These are phyloP conservation scores for Diuraphis noxia DNA, from an alignment of 1,140 invertebrate genomes.

Conservation along the genomic window DNA sequence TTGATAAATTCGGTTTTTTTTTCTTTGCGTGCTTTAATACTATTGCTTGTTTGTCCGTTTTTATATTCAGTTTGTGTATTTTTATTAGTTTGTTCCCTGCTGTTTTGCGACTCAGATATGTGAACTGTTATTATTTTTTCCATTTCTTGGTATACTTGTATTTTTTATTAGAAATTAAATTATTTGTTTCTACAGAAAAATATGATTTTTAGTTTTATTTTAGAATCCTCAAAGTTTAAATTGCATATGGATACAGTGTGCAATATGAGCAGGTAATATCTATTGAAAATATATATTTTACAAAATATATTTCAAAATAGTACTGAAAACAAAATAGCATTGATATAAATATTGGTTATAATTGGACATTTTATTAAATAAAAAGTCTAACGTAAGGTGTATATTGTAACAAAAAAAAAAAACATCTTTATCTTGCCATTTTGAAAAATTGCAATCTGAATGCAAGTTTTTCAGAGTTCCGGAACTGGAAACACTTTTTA, in stretches of 20 bases:
- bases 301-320: background rate
- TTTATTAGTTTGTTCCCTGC: too few species aligned
- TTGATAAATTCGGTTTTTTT: too few species aligned
- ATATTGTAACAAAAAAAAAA: background rate
- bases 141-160: too few species aligned
- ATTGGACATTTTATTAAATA: background rate
- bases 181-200: background rate
- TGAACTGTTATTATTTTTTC: too few species aligned
- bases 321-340: background rate
- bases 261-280: background rate
- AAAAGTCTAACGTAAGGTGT: background rate
- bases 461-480: background rate
- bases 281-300: constrained; percentile 2
- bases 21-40: too few species aligned
- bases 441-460: background rate
- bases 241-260: background rate
- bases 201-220: background rate
- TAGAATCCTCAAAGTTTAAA: background rate
- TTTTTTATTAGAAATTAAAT: background rate
- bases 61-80: too few species aligned
- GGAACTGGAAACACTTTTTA: constrained; percentile 32
- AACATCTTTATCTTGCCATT: background rate
- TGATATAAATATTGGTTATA: background rate
- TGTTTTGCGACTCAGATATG: too few species aligned
- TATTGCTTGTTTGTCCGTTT: too few species aligned